phyloP scores from a whole-genome alignment of 2,113 vertebrate genomes.

The Chitala chitala region DNA sequence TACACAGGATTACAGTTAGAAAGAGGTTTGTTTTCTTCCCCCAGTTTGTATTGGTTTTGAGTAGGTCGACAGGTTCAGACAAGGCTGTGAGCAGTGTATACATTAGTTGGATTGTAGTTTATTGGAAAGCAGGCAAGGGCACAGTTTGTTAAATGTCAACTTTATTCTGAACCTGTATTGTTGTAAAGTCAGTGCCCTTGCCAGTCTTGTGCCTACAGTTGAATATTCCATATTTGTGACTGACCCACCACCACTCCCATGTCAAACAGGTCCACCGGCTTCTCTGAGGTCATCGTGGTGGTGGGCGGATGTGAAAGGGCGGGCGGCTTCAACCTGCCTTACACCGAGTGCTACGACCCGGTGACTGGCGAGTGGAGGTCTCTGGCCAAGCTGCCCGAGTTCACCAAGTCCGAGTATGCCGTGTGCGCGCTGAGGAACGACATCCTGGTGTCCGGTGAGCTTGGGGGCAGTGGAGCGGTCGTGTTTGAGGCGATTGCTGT shows the following conservation, averaged over 20 bases:
- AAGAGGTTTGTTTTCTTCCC: no score
- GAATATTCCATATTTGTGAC: background rate
- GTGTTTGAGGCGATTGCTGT: conserved; percentile 28
- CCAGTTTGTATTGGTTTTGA: no score
- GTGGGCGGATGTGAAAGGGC: conserved; percentile 94
- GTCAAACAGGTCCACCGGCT: conserved; percentile 86
- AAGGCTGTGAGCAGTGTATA: no score
- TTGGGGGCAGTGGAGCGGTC: background rate
- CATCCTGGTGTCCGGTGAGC: conserved; percentile 93
- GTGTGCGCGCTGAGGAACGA: conserved; percentile 95
- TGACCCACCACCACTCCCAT: conserved; percentile 12
- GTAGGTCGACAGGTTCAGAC: no score
- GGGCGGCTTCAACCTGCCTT: conserved; percentile 93
- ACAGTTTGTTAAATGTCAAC: no score
- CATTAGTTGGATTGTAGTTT: no score
- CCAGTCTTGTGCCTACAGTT: no score
- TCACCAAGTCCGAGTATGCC: conserved; percentile 95
- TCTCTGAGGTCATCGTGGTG: conserved; percentile 94
- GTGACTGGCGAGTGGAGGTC: conserved; percentile 96
- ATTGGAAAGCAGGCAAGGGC: no score
- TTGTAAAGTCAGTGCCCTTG: no score
- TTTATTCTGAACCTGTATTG: no score
- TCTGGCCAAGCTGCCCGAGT: conserved; percentile 93
- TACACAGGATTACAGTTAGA: no score
- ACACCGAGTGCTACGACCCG: conserved; percentile 95